A percentile compares a stretch with the other conserved stretches of the same genome.
Conservation (phyloP, 2,113 vertebrate species). For the Stegastes partitus region DNA sequence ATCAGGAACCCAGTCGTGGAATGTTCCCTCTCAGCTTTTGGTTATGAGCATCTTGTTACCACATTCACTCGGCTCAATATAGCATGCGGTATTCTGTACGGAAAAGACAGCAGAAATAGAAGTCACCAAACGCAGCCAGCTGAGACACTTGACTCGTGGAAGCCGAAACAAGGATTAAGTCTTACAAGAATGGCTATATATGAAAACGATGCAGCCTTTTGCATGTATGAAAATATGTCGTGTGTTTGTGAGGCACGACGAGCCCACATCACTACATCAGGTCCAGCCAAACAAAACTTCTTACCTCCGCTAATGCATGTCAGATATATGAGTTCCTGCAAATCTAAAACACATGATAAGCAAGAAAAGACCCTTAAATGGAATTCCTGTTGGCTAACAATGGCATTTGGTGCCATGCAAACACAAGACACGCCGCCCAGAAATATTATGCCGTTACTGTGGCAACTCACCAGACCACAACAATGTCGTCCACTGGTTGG, state of each 20-base stretch:
- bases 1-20: conserved; percentile 69
- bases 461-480: conserved; percentile 65
- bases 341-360: conserved; percentile 75
- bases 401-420: conserved; percentile 55
- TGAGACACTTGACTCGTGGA: conserved; percentile 51
- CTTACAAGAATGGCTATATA: conserved; percentile 20
- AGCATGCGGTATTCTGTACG: conserved; percentile 69
- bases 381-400: conserved; percentile 55
- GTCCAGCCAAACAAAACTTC: conserved; percentile 39
- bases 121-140: conserved; percentile 45
- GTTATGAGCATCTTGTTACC: conserved; percentile 74
- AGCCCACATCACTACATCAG: conserved; percentile 10
- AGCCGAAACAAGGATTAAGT: conserved; percentile 57
- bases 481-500: conserved; percentile 41
- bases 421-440: conserved; percentile 59
- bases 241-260: conserved; percentile 4
- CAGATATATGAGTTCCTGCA: conserved; percentile 43
- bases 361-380: conserved; percentile 25
- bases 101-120: conserved; percentile 78
- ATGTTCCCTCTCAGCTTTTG: conserved; percentile 69
- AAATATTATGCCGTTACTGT: conserved; percentile 68
- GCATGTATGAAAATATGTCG: not conserved
- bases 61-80: conserved; percentile 73
- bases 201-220: conserved; percentile 4
- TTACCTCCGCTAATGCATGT: conserved; percentile 33